Evolutionary conservation across 2,888 invertebrate genomes (phyloP).

Genomic region (Pyrocoelia pectoralis): DNA sequence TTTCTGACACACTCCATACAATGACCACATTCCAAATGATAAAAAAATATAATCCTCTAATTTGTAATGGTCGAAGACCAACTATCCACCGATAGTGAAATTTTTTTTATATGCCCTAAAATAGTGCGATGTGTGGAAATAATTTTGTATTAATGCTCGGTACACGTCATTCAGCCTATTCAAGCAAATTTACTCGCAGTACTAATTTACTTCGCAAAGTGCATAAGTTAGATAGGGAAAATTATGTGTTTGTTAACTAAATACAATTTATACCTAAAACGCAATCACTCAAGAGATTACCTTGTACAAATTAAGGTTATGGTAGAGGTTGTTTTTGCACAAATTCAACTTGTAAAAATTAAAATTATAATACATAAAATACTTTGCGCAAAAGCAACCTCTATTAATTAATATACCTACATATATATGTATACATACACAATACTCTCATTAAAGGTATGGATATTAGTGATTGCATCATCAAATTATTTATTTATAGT

Average conservation of each 20-base stretch:
- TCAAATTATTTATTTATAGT: too few species aligned
- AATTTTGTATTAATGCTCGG: conserved; percentile 15
- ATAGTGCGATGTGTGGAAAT: conserved; percentile 28
- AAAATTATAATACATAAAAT: conserved; percentile 1
- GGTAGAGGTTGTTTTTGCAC: conserved; percentile 8
- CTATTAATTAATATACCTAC: conserved; percentile 2
- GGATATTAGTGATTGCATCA: neutral
- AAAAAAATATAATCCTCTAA: conserved; percentile 36
- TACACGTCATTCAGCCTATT: conserved; percentile 11
- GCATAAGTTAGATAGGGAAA: conserved; percentile 19
- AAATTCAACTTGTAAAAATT: neutral
- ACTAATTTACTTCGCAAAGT: conserved; percentile 23
- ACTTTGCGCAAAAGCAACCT: conserved; percentile 12
- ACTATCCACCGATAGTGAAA: conserved; percentile 29
- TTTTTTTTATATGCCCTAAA: conserved; percentile 24
- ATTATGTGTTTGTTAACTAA: conserved; percentile 8
- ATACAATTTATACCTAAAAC: conserved; percentile 22
- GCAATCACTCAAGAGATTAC: conserved; percentile 25
- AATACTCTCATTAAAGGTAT: neutral
- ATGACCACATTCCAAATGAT: conserved; percentile 35
- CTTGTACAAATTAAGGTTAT: conserved; percentile 13
- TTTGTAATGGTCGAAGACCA: conserved; percentile 23
- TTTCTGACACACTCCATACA: conserved; percentile 27
- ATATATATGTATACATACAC: conserved; percentile 22
- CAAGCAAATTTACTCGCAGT: conserved; percentile 26